Base-by-base conservation (phyloP, 2,113 vertebrate species). In the Neoarius graeffei region DNA sequence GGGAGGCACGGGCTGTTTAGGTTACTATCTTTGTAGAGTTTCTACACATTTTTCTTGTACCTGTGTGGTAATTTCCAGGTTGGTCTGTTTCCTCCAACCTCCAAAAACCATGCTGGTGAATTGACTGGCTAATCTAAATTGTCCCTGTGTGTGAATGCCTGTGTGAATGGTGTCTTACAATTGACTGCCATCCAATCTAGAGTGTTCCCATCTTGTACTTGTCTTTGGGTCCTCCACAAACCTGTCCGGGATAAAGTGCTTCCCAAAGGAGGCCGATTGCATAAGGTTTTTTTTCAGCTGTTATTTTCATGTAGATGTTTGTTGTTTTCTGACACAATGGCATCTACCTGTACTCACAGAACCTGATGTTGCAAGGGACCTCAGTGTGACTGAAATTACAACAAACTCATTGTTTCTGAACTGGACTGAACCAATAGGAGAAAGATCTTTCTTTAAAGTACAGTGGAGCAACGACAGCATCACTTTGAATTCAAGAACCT, bases 141-240 rank as follows among this genome's bases (percentile, higher is more conserved):
- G 3, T 15, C 14, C 1, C 30, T 35, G 17, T 48, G 0, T 74
- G 6, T 74, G 17, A 35, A 14, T 50, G 71, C 42, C 30, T 73
- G 30, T 42, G 6, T 73, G 7, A 5, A 19, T 48, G 35, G 30
- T 48, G 15, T 19, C 19, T 0, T 48, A 7, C 1, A 20, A 7
- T n/a, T 48, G 9, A 30, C 7, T 71, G 17, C 0, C 19, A 48
- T 76, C 4, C 7, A 0, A 74, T 20, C 0, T 19, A 42, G 30
- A 4, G 17, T 48, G 15, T 20, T 74, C 8, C 3, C 6, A 27
- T 69, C 0, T 69, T 27, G n/a, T 6, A 15, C 66, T 17, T 1
- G 1, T 1, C 9, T 25, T 23, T 0, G 1, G 1, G 11, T 25
- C 1, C 3, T 5, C 3, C 10, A 5, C 0, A 0, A 23, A 5